Conservation (phyloP, 2,888 invertebrate species). For the Perizoma affinitatum region DNA sequence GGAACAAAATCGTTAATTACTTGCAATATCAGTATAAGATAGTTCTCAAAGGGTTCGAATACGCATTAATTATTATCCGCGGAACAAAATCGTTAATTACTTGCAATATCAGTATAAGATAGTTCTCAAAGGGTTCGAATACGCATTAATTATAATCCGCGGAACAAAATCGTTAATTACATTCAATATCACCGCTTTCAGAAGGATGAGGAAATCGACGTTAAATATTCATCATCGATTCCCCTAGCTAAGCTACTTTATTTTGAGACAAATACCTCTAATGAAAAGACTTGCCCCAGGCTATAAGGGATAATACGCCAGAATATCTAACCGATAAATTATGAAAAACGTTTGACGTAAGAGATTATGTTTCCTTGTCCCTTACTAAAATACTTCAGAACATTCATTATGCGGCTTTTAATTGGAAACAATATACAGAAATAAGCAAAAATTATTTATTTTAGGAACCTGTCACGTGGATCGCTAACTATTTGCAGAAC, state of each 20-base stretch:
- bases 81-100: conserved; percentile 22
- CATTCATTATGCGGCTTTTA: no score
- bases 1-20: conserved; percentile 18
- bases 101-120: conserved; percentile 11
- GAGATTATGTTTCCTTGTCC: no score
- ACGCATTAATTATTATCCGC: conserved; percentile 10
- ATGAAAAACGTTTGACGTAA: neutral
- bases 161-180: conserved; percentile 23
- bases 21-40: conserved; percentile 5
- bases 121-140: conserved; percentile 3
- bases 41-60: conserved; percentile 2
- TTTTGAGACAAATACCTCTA: neutral
- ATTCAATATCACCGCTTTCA: conserved; percentile 8
- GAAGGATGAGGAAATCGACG: neutral
- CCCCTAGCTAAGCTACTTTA: conserved; percentile 1
- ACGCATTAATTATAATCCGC: conserved; percentile 10
- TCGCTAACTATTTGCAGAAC: no score
- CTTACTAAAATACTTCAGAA: no score
- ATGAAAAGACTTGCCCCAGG: no score
- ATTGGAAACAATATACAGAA: no score
- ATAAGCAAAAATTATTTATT: no score
- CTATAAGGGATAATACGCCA: neutral
- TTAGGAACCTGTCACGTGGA: no score
- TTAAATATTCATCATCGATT: conserved; percentile 11
- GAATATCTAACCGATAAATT: neutral